Conservation (phyloP, 2,797 vertebrate genomes). For the Hafferia zeledoni region DNA sequence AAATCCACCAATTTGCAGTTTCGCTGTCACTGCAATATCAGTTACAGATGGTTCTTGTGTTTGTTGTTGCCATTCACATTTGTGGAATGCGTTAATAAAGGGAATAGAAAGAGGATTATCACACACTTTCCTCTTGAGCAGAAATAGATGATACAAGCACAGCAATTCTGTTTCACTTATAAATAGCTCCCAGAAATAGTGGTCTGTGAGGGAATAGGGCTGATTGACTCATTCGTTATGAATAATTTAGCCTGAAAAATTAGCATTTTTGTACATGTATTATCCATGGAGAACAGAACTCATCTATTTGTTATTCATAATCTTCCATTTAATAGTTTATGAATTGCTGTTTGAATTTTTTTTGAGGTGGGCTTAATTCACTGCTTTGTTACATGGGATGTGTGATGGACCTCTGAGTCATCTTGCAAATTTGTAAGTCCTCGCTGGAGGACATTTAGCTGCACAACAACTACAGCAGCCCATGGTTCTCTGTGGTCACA, state of each 20-base stretch:
- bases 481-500: not conserved
- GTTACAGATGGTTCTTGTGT: slow-evolving; percentile 29
- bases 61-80: slow-evolving; percentile 4
- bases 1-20: slow-evolving; percentile 62
- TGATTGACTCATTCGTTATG: slow-evolving; percentile 32
- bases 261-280: slow-evolving; percentile 37
- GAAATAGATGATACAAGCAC: slow-evolving; percentile 4
- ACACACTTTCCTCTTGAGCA: not conserved
- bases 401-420: not conserved
- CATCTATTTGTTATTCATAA: slow-evolving; percentile 51
- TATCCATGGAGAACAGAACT: not conserved
- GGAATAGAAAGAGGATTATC: not conserved
- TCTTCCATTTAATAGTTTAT: slow-evolving; percentile 27
- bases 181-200: slow-evolving; percentile 37
- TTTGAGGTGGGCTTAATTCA: not conserved
- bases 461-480: not conserved
- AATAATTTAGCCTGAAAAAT: slow-evolving; percentile 56
- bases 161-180: slow-evolving; percentile 14
- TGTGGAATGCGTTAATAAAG: slow-evolving; percentile 20
- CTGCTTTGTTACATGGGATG: not conserved
- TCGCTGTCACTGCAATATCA: not conserved
- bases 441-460: not conserved
- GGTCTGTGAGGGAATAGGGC: slow-evolving; percentile 9
- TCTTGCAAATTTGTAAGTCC: not conserved
- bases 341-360: not conserved